A percentile compares a stretch with the other conserved stretches of the same genome.
These are phyloP conservation scores for Bombus turneri DNA, from an alignment of 1,140 invertebrate species.

Conservation along the genomic window DNA sequence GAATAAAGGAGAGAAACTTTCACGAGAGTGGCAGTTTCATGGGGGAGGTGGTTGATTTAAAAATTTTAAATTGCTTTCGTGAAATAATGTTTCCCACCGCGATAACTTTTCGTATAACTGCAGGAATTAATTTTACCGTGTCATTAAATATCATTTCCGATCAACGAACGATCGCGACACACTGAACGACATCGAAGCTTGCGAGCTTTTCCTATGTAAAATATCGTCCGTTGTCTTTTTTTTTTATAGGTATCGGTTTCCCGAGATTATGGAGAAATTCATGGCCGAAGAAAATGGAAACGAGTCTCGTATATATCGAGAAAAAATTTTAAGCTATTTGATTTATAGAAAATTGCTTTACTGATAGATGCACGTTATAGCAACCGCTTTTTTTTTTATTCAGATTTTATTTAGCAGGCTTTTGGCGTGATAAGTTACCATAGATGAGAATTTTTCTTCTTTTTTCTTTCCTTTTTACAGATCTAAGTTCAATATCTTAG, in stretches of 20 bases:
- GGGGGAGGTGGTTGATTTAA: background rate
- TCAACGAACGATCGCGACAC: background rate
- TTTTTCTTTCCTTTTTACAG: background rate
- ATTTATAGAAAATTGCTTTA: background rate
- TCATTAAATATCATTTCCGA: slow-evolving; percentile 22
- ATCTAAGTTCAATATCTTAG: background rate
- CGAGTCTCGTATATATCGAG: too few relatives aligned
- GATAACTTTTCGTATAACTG: slow-evolving; percentile 36
- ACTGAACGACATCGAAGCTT: background rate
- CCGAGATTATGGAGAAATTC: background rate
- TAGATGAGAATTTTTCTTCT: background rate
- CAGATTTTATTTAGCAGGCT: background rate
- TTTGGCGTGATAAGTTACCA: background rate
- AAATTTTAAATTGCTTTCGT: slow-evolving; percentile 26
- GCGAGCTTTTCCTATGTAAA: background rate
- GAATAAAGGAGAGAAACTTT: background rate
- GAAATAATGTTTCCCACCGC: slow-evolving; percentile 15
- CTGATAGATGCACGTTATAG: too few relatives aligned
- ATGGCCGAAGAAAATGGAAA: background rate
- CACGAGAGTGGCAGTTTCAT: background rate
- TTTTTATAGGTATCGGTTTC: background rate
- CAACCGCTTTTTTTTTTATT: background rate
- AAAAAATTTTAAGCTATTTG: background rate
- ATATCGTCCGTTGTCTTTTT: background rate
- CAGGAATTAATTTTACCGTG: slow-evolving; percentile 17